phyloP scores from a whole-genome alignment of 2,888 invertebrate species.

The Caenorhabditis afra region DNA sequence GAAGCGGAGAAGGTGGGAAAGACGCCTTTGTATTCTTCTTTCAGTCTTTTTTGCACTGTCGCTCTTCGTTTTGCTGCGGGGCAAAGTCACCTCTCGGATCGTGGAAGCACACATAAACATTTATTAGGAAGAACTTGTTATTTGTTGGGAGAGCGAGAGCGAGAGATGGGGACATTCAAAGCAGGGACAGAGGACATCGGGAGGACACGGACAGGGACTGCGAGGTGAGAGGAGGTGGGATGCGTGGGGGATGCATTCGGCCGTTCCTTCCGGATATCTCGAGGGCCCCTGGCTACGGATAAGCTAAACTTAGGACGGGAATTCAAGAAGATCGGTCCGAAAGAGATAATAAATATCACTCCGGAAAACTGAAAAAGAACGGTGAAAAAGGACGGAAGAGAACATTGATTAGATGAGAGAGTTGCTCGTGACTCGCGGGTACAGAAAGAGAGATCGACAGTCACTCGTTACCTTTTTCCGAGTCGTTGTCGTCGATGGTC shows the following conservation, averaged over 20 bases:
- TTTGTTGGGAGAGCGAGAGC: slow-evolving; percentile 8
- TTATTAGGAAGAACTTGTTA: slow-evolving; percentile 35
- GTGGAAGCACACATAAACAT: slow-evolving; percentile 49
- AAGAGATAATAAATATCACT: background rate
- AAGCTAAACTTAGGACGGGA: background rate
- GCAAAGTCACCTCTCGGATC: slow-evolving; percentile 31
- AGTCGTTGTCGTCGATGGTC: slow-evolving; percentile 95
- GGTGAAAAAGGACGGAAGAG: too few species aligned
- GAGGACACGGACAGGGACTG: slow-evolving; percentile 32
- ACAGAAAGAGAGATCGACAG: slow-evolving; percentile 29
- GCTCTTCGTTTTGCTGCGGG: slow-evolving; percentile 11
- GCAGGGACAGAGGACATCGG: slow-evolving; percentile 48
- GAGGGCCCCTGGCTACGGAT: background rate
- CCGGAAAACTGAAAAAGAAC: slow-evolving; percentile 3
- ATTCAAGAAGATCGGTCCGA: background rate
- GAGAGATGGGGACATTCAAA: slow-evolving; percentile 24
- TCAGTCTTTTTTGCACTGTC: slow-evolving; percentile 16
- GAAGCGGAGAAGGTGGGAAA: slow-evolving; percentile 8
- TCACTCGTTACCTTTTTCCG: slow-evolving; percentile 81
- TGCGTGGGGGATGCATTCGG: slow-evolving; percentile 2
- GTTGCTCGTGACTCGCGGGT: slow-evolving; percentile 3
- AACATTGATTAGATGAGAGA: slow-evolving; percentile 14
- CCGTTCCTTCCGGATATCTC: background rate
- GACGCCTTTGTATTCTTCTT: slow-evolving; percentile 17
- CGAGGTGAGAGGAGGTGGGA: slow-evolving; percentile 12